These are phyloP conservation scores for Magallana gigas DNA, from an alignment of 1,140 invertebrate species.

Conservation along the genomic window DNA sequence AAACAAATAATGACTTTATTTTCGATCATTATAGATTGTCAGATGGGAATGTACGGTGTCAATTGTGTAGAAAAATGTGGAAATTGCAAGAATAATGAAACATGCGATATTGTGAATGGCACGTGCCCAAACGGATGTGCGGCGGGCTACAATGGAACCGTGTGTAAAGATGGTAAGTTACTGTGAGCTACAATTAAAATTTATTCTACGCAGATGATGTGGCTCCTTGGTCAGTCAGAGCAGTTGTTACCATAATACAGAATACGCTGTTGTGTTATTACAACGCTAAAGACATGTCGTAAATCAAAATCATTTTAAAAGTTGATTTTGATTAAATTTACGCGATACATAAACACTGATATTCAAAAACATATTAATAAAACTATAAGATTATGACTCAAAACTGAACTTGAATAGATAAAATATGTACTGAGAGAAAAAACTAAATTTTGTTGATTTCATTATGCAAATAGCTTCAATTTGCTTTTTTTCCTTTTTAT, in stretches of 20 bases:
- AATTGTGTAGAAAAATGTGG: slow-evolving; percentile 59
- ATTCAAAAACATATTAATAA: too few species aligned
- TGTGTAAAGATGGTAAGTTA: slow-evolving; percentile 23
- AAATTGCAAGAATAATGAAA: slow-evolving; percentile 41
- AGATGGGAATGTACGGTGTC: slow-evolving; percentile 29
- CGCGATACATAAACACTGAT: too few species aligned
- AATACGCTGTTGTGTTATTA: too few species aligned
- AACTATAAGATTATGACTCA: too few species aligned
- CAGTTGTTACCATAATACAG: too few species aligned
- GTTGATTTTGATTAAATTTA: too few species aligned
- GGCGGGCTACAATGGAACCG: slow-evolving; percentile 8
- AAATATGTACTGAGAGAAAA: too few species aligned
- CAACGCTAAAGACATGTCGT: too few species aligned
- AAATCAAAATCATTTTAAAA: too few species aligned
- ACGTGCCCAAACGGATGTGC: slow-evolving; percentile 41
- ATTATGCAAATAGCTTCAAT: background rate
- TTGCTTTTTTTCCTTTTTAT: background rate
- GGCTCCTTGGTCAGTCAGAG: too few species aligned
- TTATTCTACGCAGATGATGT: background rate
- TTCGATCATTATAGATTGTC: background rate
- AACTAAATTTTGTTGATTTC: background rate
- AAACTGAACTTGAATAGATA: too few species aligned
- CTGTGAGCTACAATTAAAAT: background rate
- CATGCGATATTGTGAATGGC: slow-evolving; percentile 55
- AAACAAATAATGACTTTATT: too few species aligned